A percentile compares a stretch with the other conserved stretches of the same genome.
phyloP scores from a whole-genome alignment of 2,797 vertebrate genomes.

The Prionace glauca region DNA sequence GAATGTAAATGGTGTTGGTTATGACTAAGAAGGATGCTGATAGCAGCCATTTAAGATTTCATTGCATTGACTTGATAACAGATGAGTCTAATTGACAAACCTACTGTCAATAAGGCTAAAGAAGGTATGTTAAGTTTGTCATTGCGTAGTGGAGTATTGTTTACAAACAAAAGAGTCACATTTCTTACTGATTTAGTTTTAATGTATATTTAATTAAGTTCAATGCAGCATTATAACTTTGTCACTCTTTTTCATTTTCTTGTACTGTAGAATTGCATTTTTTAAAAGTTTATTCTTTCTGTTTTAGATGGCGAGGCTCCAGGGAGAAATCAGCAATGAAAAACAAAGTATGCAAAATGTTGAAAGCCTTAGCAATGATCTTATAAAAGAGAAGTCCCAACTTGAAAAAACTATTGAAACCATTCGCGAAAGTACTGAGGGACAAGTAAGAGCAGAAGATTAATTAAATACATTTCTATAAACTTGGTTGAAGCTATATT shows the following conservation, averaged over 20 bases:
- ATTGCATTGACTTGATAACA: not conserved
- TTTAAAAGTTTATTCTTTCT: slow-evolving; percentile 35
- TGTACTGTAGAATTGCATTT: not conserved
- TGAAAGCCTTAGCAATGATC: slow-evolving; percentile 79
- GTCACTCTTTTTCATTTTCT: not conserved
- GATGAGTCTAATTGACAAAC: not conserved
- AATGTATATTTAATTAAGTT: not conserved
- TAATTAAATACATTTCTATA: slow-evolving; percentile 36
- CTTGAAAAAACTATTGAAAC: slow-evolving; percentile 90
- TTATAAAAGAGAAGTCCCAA: slow-evolving; percentile 91
- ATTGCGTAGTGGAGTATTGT: not conserved
- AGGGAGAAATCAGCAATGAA: slow-evolving; percentile 71
- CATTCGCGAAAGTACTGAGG: slow-evolving; percentile 83
- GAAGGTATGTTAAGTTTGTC: not conserved
- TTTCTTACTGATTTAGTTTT: not conserved
- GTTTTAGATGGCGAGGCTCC: slow-evolving; percentile 76
- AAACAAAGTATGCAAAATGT: slow-evolving; percentile 76
- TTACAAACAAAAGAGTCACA: not conserved
- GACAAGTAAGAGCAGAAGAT: slow-evolving; percentile 67
- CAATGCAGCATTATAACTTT: not conserved
- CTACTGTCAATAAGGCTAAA: not conserved
- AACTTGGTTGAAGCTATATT: not conserved
- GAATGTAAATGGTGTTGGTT: too few relatives aligned
- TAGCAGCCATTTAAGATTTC: not conserved
- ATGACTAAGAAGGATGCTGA: too few relatives aligned